These are phyloP conservation scores for Pachydiplax longipennis DNA, from an alignment of 2,888 invertebrate species.

Conservation along the genomic window DNA sequence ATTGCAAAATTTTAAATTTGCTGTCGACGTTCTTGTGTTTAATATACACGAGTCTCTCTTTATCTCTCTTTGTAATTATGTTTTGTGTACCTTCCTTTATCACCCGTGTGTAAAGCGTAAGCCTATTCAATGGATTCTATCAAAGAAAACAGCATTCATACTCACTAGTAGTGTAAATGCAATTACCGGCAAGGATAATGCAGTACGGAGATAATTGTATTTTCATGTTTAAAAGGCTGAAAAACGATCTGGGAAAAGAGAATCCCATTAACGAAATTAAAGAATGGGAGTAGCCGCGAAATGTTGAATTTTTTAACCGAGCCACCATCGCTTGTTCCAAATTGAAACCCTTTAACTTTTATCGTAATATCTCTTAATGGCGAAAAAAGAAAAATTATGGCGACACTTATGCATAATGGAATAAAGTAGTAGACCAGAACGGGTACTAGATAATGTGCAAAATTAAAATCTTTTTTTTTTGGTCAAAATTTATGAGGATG, in stretches of 20 bases:
- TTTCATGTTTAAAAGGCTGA: slow-evolving; percentile 1
- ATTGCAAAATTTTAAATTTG: not conserved
- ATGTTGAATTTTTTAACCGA: slow-evolving; percentile 6
- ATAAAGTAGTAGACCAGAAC: no score
- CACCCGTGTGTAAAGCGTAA: no score
- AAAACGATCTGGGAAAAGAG: not conserved
- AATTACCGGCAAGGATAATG: slow-evolving; percentile 6
- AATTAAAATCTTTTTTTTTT: no score
- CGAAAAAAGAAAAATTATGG: not conserved
- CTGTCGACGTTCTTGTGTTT: no score
- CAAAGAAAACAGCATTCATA: no score
- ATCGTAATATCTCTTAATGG: not conserved
- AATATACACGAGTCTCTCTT: not conserved
- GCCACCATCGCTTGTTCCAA: not conserved
- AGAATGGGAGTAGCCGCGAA: slow-evolving; percentile 3
- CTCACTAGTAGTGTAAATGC: not conserved
- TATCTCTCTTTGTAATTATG: not conserved
- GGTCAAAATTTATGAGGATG: not conserved
- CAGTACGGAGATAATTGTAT: slow-evolving; percentile 22
- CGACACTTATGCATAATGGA: no score
- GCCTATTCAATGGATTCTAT: no score
- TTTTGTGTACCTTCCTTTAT: not conserved
- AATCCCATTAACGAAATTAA: slow-evolving; percentile 14
- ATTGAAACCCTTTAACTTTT: not conserved
- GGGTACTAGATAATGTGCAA: no score